These are phyloP conservation scores for Dynastes tityus DNA, from an alignment of 2,888 invertebrate genomes.

Conservation along the genomic window DNA sequence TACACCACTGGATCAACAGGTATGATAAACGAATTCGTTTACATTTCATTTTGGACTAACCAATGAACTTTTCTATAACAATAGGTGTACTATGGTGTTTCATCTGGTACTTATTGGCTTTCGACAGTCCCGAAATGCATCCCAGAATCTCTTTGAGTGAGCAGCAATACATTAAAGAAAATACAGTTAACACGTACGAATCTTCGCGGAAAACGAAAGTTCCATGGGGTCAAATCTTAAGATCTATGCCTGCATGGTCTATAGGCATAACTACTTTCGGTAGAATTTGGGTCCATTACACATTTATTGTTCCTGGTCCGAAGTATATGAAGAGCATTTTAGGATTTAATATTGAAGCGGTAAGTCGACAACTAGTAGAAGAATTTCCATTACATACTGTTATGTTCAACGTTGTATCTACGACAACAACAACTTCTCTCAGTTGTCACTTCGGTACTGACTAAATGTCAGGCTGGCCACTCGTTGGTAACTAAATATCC, in stretches of 20 bases:
- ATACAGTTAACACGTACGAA: conserved; percentile 72
- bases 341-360: conserved; percentile 79
- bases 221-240: conserved; percentile 78
- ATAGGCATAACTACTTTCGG: conserved; percentile 83
- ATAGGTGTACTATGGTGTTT: conserved; percentile 76
- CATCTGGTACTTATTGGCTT: conserved; percentile 80
- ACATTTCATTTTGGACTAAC: too few species aligned
- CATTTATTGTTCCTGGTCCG: conserved; percentile 81
- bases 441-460: too few species aligned
- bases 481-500: too few species aligned
- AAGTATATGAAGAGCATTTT: conserved; percentile 81
- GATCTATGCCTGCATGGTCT: conserved; percentile 79
- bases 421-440: too few species aligned
- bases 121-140: conserved; percentile 79
- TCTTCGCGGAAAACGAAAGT: conserved; percentile 72
- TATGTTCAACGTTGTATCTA: too few species aligned
- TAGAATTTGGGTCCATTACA: conserved; percentile 83
- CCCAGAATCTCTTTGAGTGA: conserved; percentile 79
- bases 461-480: too few species aligned
- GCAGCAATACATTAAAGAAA: conserved; percentile 78
- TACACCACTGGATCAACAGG: conserved; percentile 81
- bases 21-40: conserved; percentile 7
- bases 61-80: not conserved
- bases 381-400: too few species aligned
- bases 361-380: conserved; percentile 58